Evolutionary conservation across 2,113 vertebrate genomes (phyloP).

Genomic region (Acanthochromis polyacanthus): DNA sequence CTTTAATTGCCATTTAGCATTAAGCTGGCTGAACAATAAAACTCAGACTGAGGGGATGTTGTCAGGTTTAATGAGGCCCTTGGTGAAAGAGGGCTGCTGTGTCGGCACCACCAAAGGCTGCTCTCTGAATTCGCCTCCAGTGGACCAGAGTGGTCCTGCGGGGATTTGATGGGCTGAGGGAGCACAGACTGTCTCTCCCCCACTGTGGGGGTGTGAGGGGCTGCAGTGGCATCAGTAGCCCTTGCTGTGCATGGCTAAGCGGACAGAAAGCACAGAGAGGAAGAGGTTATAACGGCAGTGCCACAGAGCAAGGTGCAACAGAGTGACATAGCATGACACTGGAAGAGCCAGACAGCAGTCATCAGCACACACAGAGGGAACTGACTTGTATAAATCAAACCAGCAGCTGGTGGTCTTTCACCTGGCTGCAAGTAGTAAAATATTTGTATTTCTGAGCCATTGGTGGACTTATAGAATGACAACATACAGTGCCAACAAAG

Average conservation of each 20-base stretch:
- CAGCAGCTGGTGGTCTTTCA: conserved; percentile 53
- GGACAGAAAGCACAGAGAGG: conserved; percentile 34
- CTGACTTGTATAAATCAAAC: conserved; percentile 5
- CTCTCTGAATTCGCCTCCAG: conserved; percentile 73
- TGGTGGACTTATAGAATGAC: conserved; percentile 13
- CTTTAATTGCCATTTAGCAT: conserved; percentile 78
- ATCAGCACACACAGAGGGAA: neutral
- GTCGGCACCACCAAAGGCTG: conserved; percentile 78
- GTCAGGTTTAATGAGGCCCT: conserved; percentile 78
- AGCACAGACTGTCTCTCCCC: conserved; percentile 64
- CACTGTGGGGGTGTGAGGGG: conserved; percentile 50
- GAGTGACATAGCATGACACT: neutral
- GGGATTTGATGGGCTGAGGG: conserved; percentile 75
- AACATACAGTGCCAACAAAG: conserved; percentile 48
- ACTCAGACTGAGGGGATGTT: conserved; percentile 66
- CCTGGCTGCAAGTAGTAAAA: conserved; percentile 42
- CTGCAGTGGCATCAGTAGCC: conserved; percentile 62
- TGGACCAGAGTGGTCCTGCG: conserved; percentile 71
- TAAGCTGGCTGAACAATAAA: conserved; percentile 72
- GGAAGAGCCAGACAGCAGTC: neutral
- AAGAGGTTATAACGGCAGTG: conserved; percentile 29
- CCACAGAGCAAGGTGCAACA: conserved; percentile 39
- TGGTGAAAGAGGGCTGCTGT: conserved; percentile 66
- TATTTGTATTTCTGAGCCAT: conserved; percentile 10
- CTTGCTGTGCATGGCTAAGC: conserved; percentile 56